A percentile compares a stretch with the other conserved stretches of the same genome.
Conservation (phyloP, 2,888 invertebrate genomes). For the Netelia virgata region DNA sequence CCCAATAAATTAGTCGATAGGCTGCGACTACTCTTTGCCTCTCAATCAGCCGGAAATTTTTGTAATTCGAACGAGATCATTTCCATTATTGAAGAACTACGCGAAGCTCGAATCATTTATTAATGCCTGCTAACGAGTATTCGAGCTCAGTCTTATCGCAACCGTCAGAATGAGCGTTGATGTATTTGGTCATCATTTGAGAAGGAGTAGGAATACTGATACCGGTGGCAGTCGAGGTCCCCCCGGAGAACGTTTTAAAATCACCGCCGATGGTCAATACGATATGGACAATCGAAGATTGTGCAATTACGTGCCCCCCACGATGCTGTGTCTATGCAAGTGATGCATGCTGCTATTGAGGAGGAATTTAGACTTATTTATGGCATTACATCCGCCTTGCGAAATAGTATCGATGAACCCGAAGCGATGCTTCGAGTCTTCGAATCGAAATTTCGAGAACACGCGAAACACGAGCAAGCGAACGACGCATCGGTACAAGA, state of each 20-base stretch:
- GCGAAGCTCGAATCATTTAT: slow-evolving; percentile 67
- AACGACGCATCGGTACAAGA: no score
- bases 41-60: slow-evolving; percentile 64
- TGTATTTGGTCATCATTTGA: slow-evolving; percentile 27
- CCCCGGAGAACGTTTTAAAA: neutral
- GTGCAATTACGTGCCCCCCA: neutral
- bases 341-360: neutral
- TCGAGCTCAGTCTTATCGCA: neutral
- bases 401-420: neutral
- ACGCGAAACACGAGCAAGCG: no score
- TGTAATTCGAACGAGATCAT: slow-evolving; percentile 64
- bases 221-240: neutral
- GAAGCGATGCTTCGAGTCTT: neutral
- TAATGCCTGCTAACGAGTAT: slow-evolving; percentile 12
- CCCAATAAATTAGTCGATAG: slow-evolving; percentile 69
- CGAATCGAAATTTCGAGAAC: neutral
- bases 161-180: slow-evolving; percentile 34
- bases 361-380: neutral
- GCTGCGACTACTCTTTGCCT: slow-evolving; percentile 61
- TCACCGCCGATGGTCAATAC: neutral
- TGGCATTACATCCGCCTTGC: neutral
- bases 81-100: slow-evolving; percentile 67
- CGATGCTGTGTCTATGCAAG: neutral
- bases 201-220: neutral
- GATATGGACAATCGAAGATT: neutral